Evolutionary conservation across 2,888 invertebrate genomes (phyloP), one percentile per base, ranked within the genome.

Genomic region (Melanophora roralis): DNA sequence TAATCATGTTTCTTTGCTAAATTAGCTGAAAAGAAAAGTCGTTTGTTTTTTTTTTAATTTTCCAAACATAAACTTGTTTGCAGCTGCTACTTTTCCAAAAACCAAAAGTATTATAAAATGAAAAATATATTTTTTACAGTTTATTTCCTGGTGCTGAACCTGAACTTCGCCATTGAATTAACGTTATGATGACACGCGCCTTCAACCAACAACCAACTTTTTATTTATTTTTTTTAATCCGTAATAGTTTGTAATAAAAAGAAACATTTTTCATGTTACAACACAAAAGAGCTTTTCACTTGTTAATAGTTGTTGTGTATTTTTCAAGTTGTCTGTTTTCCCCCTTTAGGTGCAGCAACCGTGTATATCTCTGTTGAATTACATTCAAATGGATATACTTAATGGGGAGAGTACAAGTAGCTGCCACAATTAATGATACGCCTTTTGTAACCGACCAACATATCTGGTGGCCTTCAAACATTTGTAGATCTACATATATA

Each of bases 91-190:
- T 74, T 76, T 72, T 71, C 19, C 53, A 72, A 69, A 57, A 57
- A 59, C 34, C 6, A 55, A 43, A 43, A 53, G n/a, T 27, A 64
- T 49, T 1, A 27, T 5, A 40, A 27, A 19, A 55, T 5, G 36
- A 67, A 49, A 23, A 38, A 45, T 11, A 64, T 72, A 45, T 77
- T 71, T 71, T 3, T 38, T 69, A 59, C 57, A 57, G 78, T 82
- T 83, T 86, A 82, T 72, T 83, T 88, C 88, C 88, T 87, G 88
- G 72, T 78, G 75, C 83, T 88, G 87, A 88, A 88, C 88, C 88
- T 88, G 87, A 88, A 88, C 88, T 88, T 87, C 77, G 68, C 38
- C 47, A 57, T 74, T 77, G 72, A 71, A 60, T 69, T 62, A 62
- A 81, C n/a, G 68, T 80, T 80, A 76, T 73, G 80, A 80, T 80